A percentile compares a stretch with the other conserved stretches of the same genome.
phyloP scores from a whole-genome alignment of 2,797 vertebrate genomes.

The Bradypodion pumilum region DNA sequence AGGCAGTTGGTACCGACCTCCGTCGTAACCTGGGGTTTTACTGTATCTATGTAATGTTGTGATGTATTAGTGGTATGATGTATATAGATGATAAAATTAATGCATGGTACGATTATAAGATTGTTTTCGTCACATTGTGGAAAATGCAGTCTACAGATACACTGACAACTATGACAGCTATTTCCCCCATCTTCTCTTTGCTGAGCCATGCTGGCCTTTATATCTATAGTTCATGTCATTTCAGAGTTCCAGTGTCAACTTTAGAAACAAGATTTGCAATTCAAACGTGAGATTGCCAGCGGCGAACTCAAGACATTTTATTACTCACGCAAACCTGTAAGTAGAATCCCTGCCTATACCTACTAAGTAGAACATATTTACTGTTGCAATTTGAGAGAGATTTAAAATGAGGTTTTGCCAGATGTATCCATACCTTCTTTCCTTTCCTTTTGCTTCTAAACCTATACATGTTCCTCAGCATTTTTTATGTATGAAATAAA shows the following conservation, averaged over 20 bases:
- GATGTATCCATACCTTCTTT: slow-evolving; percentile 32
- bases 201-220: neutral
- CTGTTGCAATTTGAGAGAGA: slow-evolving; percentile 11
- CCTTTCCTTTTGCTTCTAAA: slow-evolving; percentile 8
- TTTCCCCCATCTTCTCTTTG: neutral
- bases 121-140: no score
- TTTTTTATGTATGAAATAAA: slow-evolving; percentile 35
- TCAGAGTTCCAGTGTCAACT: neutral
- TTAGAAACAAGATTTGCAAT: neutral
- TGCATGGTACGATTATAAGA: no score
- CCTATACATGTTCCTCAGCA: neutral
- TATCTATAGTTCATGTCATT: neutral
- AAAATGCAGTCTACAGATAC: no score
- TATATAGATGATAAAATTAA: no score
- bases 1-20: no score
- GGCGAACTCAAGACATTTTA: slow-evolving; percentile 6
- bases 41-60: no score
- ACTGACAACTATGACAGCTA: no score
- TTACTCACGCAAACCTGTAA: slow-evolving; percentile 19
- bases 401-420: slow-evolving; percentile 6
- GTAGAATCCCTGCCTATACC: neutral
- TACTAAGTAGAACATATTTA: neutral
- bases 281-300: neutral
- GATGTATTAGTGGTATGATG: no score
- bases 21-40: no score